Percentiles rank a stretch among this genome's conserved stretches.
phyloP scores from a whole-genome alignment of 1,140 invertebrate genomes.

The Gyrodactylus salaris region DNA sequence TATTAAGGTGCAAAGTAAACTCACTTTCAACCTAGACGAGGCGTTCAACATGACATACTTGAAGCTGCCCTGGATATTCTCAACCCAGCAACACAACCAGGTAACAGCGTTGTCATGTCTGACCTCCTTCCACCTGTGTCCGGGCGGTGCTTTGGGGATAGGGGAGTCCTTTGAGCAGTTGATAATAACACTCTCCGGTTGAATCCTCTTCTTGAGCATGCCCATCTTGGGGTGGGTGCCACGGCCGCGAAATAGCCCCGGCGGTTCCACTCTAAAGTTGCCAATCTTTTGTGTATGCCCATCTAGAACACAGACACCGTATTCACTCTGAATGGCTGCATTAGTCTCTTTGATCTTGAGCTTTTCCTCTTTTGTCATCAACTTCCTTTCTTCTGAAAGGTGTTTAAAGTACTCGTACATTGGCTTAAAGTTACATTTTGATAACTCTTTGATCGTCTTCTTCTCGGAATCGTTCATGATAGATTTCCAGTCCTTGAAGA shows the following conservation, averaged over 20 bases:
- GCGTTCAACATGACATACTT: conserved; percentile 99
- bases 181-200: conserved; percentile 78
- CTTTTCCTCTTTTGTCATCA: conserved; percentile 55
- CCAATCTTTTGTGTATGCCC: conserved; percentile 94
- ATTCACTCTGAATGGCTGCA: conserved; percentile 53
- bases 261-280: conserved; percentile 91
- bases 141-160: conserved; percentile 44
- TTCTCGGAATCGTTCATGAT: conserved; percentile 49
- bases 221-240: conserved; percentile 99
- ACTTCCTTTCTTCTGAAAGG: conserved; percentile 39
- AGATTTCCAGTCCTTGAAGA: conserved; percentile 44
- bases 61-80: conserved; percentile 69
- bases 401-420: conserved; percentile 50
- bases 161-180: conserved; percentile 59
- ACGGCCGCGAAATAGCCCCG: conserved; percentile 63
- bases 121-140: conserved; percentile 83
- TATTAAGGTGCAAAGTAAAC: too few relatives aligned
- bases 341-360: conserved; percentile 51
- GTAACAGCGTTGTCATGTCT: conserved; percentile 68
- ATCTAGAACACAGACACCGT: conserved; percentile 78
- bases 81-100: conserved; percentile 89
- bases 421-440: conserved; percentile 71
- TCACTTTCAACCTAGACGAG: conserved; percentile 85
- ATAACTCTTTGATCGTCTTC: conserved; percentile 42
- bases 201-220: conserved; percentile 55